These are phyloP conservation scores for Manis crassicaudata DNA, from an alignment of 2,797 vertebrate species.

Conservation along the genomic window DNA sequence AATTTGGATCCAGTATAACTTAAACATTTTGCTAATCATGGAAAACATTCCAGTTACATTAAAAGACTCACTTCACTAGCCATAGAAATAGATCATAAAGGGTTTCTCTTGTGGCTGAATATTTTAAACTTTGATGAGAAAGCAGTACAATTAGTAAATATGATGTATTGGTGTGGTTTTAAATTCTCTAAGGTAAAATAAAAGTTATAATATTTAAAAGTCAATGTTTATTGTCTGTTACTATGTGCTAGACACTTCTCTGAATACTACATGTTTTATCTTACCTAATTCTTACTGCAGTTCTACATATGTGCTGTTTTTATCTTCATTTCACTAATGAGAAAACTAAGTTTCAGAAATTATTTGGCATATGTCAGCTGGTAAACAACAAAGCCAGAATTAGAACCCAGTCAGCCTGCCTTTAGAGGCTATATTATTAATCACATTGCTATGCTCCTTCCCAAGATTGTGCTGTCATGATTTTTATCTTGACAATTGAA, in stretches of 20 bases:
- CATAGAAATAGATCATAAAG: background rate
- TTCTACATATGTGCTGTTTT: background rate
- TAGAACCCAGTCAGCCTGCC: background rate
- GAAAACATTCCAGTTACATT: background rate
- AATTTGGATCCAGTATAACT: background rate
- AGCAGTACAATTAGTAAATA: background rate
- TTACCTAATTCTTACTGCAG: background rate
- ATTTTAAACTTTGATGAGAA: background rate
- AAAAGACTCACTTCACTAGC: background rate
- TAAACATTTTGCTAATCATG: background rate
- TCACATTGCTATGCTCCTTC: background rate
- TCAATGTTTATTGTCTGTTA: background rate
- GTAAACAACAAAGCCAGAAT: background rate
- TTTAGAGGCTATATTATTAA: background rate
- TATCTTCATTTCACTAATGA: background rate
- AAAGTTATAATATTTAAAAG: slow-evolving; percentile 4
- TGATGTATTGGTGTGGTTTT: background rate
- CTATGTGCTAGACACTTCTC: background rate
- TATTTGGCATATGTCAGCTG: background rate
- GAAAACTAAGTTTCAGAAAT: background rate
- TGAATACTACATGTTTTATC: background rate
- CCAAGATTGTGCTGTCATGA: background rate
- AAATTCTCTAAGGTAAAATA: slow-evolving; percentile 10
- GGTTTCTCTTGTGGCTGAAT: background rate
- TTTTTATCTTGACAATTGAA: background rate